phyloP scores from a whole-genome alignment of 2,888 invertebrate genomes.

The Liposcelis brunnea region DNA sequence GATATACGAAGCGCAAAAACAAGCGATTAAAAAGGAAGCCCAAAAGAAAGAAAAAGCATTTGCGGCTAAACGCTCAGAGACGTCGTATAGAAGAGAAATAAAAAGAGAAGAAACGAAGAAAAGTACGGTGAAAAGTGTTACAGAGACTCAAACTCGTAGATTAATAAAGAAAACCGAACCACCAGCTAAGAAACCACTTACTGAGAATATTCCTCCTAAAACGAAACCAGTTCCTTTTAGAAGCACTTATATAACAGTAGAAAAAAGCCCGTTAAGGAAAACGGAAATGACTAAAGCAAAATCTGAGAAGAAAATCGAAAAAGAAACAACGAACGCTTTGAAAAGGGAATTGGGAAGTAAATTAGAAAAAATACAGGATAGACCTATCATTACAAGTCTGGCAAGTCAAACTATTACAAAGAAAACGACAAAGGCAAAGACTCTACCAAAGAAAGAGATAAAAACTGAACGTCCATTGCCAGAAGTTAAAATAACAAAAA shows the following conservation, averaged over 20 bases:
- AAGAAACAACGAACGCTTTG: constrained; percentile 15
- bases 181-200: too few relatives aligned
- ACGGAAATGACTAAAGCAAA: constrained; percentile 17
- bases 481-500: constrained; percentile 11
- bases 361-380: constrained; percentile 14
- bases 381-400: constrained; percentile 15
- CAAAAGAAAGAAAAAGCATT: constrained; percentile 7
- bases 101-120: constrained; percentile 9
- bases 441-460: background rate
- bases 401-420: background rate
- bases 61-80: too few relatives aligned
- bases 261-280: constrained; percentile 10
- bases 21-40: constrained; percentile 12
- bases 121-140: constrained; percentile 10
- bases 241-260: too few relatives aligned
- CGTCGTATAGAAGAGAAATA: background rate
- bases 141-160: too few relatives aligned
- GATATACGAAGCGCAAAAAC: constrained; percentile 13
- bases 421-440: background rate
- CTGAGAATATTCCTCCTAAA: too few relatives aligned
- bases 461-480: constrained; percentile 6
- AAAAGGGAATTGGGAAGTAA: background rate
- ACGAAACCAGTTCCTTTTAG: too few relatives aligned
- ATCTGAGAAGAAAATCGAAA: constrained; percentile 21
- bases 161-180: too few relatives aligned